phyloP scores from a whole-genome alignment of 2,113 vertebrate species.

The Nesogale talazaci region DNA sequence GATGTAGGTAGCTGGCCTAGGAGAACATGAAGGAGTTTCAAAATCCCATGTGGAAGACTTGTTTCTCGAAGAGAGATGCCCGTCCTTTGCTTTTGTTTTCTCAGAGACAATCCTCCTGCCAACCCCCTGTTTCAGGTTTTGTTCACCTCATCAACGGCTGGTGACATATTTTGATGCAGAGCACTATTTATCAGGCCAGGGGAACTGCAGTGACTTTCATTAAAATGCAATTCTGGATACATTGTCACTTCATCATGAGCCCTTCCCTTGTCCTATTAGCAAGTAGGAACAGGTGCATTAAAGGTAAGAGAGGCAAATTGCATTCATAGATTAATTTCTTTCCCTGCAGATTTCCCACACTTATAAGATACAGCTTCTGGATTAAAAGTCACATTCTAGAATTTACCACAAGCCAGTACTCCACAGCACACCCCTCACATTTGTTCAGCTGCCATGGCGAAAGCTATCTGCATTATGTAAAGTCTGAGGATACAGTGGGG shows the following conservation, averaged over 20 bases:
- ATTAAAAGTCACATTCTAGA: constrained; percentile 71
- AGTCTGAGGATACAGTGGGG: constrained; percentile 57
- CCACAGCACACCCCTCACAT: constrained; percentile 6
- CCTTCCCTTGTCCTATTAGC: constrained; percentile 83
- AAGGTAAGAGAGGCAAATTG: constrained; percentile 72
- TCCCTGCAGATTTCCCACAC: constrained; percentile 59
- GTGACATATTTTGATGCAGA: constrained; percentile 75
- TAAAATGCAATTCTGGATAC: constrained; percentile 79
- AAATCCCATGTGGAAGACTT: background rate
- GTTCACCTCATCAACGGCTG: constrained; percentile 71
- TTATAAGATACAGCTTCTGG: constrained; percentile 65
- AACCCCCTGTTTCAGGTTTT: constrained; percentile 76
- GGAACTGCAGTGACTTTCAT: constrained; percentile 78
- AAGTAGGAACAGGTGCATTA: constrained; percentile 71
- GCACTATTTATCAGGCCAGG: constrained; percentile 77
- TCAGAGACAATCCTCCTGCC: constrained; percentile 42
- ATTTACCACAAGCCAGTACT: constrained; percentile 60
- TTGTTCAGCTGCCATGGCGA: constrained; percentile 76
- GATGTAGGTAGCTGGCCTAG: constrained; percentile 68
- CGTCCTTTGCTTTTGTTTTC: constrained; percentile 58
- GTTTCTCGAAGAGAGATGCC: background rate
- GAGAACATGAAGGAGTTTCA: constrained; percentile 59
- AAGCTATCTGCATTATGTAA: constrained; percentile 78
- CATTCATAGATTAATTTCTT: constrained; percentile 72
- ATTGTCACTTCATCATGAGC: constrained; percentile 79